A percentile compares a stretch with the other conserved stretches of the same genome.
These are phyloP conservation scores for Parnassius smintheus DNA, from an alignment of 2,888 invertebrate species.

Conservation along the genomic window DNA sequence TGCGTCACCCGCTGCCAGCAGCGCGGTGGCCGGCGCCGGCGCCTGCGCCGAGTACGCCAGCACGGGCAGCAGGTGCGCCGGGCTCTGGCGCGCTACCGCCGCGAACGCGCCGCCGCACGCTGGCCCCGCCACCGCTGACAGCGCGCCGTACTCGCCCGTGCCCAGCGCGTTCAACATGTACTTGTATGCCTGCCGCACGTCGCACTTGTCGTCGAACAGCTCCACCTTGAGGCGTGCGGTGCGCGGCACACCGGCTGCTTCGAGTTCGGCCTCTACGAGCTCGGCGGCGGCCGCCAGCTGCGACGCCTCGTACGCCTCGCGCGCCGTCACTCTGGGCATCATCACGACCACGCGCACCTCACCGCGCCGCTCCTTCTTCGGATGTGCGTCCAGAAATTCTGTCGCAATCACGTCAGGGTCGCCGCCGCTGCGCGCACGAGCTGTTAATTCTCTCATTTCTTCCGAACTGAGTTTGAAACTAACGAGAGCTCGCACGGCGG, in stretches of 20 bases:
- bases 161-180: conserved; percentile 58
- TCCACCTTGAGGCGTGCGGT: conserved; percentile 50
- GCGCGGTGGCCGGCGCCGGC: conserved; percentile 39
- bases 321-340: conserved; percentile 40
- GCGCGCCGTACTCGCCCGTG: conserved; percentile 53
- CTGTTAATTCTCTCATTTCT: conserved; percentile 43
- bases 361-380: conserved; percentile 35
- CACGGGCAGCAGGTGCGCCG: conserved; percentile 53
- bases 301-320: conserved; percentile 44
- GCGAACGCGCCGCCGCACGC: conserved; percentile 63
- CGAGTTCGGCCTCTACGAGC: conserved; percentile 51
- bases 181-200: conserved; percentile 55
- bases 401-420: conserved; percentile 42
- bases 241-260: conserved; percentile 18
- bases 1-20: conserved; percentile 43
- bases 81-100: conserved; percentile 57
- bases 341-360: conserved; percentile 53
- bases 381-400: conserved; percentile 39
- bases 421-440: conserved; percentile 34
- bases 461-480: conserved; percentile 42
- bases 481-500: conserved; percentile 49
- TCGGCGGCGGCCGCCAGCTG: conserved; percentile 55
- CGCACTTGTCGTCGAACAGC: conserved; percentile 57
- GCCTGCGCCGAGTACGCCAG: conserved; percentile 60
- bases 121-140: conserved; percentile 62